A percentile compares a stretch with the other conserved stretches of the same genome.
These are phyloP conservation scores for Pterostichus niger DNA, from an alignment of 2,888 invertebrate species.

Conservation along the genomic window DNA sequence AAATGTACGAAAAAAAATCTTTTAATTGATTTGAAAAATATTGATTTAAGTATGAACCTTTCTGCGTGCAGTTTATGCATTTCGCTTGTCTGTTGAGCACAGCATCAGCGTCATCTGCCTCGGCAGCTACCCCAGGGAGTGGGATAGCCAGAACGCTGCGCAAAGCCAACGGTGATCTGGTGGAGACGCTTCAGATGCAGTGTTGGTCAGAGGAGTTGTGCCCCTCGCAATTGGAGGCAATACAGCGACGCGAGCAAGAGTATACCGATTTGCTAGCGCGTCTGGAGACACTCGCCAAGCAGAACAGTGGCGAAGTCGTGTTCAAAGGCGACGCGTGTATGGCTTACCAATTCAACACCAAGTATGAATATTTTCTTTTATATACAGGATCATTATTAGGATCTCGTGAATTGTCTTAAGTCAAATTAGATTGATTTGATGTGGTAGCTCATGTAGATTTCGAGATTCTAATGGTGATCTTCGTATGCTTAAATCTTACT, in stretches of 20 bases:
- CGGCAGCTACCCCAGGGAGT: not conserved
- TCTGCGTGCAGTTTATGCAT: no score
- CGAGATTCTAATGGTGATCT: no score
- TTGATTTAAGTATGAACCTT: no score
- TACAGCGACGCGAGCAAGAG: slow-evolving; percentile 83
- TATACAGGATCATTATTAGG: no score
- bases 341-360: slow-evolving; percentile 81
- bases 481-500: no score
- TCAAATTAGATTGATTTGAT: no score
- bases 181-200: slow-evolving; percentile 81
- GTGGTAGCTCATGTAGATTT: no score
- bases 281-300: slow-evolving; percentile 80
- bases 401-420: no score
- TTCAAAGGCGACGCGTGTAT: slow-evolving; percentile 84
- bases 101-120: not conserved
- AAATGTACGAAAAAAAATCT: no score
- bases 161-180: slow-evolving; percentile 23
- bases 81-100: no score
- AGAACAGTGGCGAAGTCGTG: slow-evolving; percentile 82
- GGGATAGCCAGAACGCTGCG: not conserved
- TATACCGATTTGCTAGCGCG: slow-evolving; percentile 83
- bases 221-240: slow-evolving; percentile 82
- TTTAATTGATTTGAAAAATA: no score
- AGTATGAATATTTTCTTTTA: slow-evolving; percentile 74
- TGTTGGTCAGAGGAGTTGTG: slow-evolving; percentile 87